Conservation (phyloP, 2,888 invertebrate species). For the Protodeltote pygarga region DNA sequence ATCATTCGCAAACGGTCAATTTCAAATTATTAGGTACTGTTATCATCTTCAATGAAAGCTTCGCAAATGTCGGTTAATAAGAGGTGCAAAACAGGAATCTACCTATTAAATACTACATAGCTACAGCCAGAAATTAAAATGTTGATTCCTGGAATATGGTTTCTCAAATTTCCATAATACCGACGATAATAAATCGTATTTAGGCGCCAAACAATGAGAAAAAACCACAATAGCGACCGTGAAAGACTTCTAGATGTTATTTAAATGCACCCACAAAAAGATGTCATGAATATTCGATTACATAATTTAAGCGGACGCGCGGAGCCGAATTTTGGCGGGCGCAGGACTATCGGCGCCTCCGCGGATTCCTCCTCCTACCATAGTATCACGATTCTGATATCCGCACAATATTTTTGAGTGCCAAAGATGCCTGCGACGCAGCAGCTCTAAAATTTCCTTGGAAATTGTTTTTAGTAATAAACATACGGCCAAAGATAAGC, state of each 20-base stretch:
- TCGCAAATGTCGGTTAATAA: too few species aligned
- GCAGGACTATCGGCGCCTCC: constrained; percentile 65
- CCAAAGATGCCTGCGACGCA: not conserved
- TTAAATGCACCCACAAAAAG: constrained; percentile 63
- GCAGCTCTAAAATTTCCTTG: too few species aligned
- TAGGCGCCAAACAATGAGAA: constrained; percentile 13
- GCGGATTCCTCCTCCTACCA: constrained; percentile 54
- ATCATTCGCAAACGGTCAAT: too few species aligned
- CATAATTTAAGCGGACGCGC: constrained; percentile 71
- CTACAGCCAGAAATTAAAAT: too few species aligned
- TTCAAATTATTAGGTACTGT: too few species aligned
- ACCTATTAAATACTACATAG: too few species aligned
- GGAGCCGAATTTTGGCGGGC: constrained; percentile 57
- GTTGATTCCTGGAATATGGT: constrained; percentile 3
- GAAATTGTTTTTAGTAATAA: not conserved
- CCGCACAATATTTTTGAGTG: too few species aligned
- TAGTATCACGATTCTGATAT: constrained; percentile 37
- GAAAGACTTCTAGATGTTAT: constrained; percentile 48
- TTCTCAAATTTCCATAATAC: not conserved
- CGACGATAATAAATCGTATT: constrained; percentile 7
- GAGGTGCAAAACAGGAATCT: too few species aligned
- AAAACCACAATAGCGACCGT: constrained; percentile 35
- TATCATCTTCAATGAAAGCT: too few species aligned
- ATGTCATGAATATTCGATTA: constrained; percentile 75
- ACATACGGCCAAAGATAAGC: too few species aligned